Conservation (phyloP, 2,888 invertebrate species). For the Coelopa pilipes region DNA sequence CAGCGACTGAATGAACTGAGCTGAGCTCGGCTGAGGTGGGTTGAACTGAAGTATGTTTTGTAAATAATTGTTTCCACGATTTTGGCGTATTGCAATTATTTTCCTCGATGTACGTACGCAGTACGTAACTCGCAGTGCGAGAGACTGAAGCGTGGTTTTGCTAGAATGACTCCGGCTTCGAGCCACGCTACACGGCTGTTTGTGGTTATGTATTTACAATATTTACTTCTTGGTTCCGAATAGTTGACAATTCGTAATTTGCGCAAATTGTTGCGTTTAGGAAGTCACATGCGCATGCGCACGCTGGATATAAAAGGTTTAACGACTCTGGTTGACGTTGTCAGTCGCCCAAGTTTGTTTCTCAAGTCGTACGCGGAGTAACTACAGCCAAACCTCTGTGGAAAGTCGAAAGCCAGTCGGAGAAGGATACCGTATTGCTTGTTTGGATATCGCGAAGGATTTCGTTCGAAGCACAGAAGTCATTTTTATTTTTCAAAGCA, state of each 20-base stretch:
- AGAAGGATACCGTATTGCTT: too few relatives aligned
- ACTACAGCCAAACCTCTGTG: too few relatives aligned
- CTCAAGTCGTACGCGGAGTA: not conserved
- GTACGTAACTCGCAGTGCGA: too few relatives aligned
- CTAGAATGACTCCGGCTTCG: constrained; percentile 50
- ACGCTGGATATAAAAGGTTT: constrained; percentile 33
- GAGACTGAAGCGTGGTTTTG: constrained; percentile 39
- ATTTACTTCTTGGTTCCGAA: constrained; percentile 39
- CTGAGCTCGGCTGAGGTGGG: not conserved
- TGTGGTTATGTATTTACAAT: constrained; percentile 28
- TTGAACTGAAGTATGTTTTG: constrained; percentile 50
- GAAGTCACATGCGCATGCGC: constrained; percentile 25
- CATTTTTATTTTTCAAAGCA: not conserved
- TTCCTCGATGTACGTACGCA: constrained; percentile 32
- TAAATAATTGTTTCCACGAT: constrained; percentile 54
- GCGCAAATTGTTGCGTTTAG: constrained; percentile 53
- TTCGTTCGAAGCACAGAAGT: constrained; percentile 38
- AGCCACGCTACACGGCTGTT: not conserved
- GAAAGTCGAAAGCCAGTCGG: too few relatives aligned
- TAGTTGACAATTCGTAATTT: constrained; percentile 52
- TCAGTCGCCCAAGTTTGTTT: constrained; percentile 46
- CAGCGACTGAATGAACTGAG: too few relatives aligned
- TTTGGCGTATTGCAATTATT: constrained; percentile 10
- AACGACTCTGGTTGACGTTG: constrained; percentile 31
- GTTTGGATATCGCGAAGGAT: too few relatives aligned